Base-by-base conservation (phyloP, 2,113 vertebrate genomes). In the Malurus cyaneus region DNA sequence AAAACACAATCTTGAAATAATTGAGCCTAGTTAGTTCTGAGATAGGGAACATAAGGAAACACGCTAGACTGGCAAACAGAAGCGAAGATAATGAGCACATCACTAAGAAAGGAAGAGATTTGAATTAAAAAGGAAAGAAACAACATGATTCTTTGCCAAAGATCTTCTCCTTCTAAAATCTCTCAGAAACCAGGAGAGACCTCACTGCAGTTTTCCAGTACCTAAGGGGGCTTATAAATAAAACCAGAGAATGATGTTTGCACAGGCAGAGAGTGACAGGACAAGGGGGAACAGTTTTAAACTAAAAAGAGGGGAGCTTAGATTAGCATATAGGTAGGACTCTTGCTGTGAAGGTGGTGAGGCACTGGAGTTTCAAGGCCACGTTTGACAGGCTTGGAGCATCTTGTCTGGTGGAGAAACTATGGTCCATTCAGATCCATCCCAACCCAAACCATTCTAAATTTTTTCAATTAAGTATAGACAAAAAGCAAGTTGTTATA, bases 401-500 rank as follows among this genome's bases (percentile, higher is more conserved):
- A 53, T 60, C 18, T 19, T 47, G 7, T 60, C 39, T 25, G 13
- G 11, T 72, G 42, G 14, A 44, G 57, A 42, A n/a, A n/a, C n/a
- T n/a, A 9, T n/a, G 16, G 17, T 42, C 34, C 61, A 31, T 42
- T 41, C 29, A 81, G 18, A 57, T 41, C 39, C 28, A 66, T 47
- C 60, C 29, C 39, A 74, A 67, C 18, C 24, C 39, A 67, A 60
- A 60, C 8, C 28, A 29, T 18, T 59, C 60, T 52, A 81, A 21
- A 46, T 6, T n/a, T 16, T 28, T 44, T 52, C n/a, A 2, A 53
- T 25, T 32, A 86, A 15, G 5, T 7, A 71, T 5, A 12, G 29
- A 21, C 20, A 59, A 96, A 83, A 90, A 69, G 18, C 42, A 74
- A 77, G 49, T n/a, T n/a, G n/a, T n/a, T n/a, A n/a, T n/a, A n/a